phyloP scores from a whole-genome alignment of 2,888 invertebrate species.

The Pyrocoelia pectoralis region DNA sequence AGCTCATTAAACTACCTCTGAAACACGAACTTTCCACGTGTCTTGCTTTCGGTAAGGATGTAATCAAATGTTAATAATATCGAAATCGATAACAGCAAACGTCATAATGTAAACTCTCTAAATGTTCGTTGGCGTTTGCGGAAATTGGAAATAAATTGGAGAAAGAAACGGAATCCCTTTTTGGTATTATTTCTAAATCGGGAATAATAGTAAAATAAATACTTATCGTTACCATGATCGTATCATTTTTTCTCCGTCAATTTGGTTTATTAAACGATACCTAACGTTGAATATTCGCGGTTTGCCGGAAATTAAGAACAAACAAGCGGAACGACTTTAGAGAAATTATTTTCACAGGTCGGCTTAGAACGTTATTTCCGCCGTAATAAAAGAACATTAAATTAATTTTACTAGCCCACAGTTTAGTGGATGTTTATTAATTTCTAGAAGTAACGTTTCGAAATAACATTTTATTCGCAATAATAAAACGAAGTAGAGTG shows the following conservation, averaged over 20 bases:
- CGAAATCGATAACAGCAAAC: conserved; percentile 32
- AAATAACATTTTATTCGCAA: not conserved
- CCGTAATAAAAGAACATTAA: conserved; percentile 20
- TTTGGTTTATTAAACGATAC: conserved; percentile 31
- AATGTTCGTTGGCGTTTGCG: conserved; percentile 29
- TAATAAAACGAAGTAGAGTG: conserved; percentile 5
- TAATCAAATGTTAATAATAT: conserved; percentile 43
- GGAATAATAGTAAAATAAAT: not conserved
- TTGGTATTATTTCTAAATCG: not conserved
- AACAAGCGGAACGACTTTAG: conserved; percentile 60
- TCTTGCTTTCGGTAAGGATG: conserved; percentile 31
- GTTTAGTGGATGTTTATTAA: conserved; percentile 2
- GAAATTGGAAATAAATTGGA: conserved; percentile 57
- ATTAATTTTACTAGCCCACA: conserved; percentile 14
- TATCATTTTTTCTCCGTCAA: not conserved
- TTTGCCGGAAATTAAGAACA: conserved; percentile 51
- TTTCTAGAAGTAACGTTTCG: not conserved
- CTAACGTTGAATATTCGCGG: conserved; percentile 18
- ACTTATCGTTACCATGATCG: not conserved
- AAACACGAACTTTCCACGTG: conserved; percentile 33
- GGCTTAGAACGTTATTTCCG: conserved; percentile 27
- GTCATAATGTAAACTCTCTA: conserved; percentile 23
- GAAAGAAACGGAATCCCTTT: conserved; percentile 43
- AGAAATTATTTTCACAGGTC: conserved; percentile 55
- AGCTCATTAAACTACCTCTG: conserved; percentile 29